Percentiles rank a stretch among this genome's conserved stretches.
Conservation (phyloP, 2,113 vertebrate species). For the Macrotus californicus region DNA sequence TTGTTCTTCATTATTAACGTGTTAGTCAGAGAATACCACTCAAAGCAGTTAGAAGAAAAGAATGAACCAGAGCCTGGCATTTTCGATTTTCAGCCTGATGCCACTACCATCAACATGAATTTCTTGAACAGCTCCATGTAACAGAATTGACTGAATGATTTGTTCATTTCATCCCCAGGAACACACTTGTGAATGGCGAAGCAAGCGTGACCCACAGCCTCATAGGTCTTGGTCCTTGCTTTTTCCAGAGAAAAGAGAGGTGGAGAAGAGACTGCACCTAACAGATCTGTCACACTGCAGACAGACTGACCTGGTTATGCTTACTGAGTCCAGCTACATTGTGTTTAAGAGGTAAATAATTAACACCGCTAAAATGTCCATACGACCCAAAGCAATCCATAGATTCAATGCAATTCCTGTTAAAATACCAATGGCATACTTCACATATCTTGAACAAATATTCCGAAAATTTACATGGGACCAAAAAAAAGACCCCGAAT, state of each 20-base stretch:
- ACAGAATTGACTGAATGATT: neutral
- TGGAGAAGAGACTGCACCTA: neutral
- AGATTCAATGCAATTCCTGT: no score
- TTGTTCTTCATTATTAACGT: neutral
- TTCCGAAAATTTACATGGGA: no score
- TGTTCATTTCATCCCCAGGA: neutral
- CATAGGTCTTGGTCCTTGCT: neutral
- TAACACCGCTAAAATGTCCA: no score
- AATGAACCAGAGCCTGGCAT: neutral
- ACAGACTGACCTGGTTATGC: neutral
- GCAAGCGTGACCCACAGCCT: neutral
- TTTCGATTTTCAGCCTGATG: neutral
- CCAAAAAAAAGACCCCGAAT: no score
- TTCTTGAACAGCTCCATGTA: neutral
- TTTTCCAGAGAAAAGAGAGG: neutral
- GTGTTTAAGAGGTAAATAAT: neutral
- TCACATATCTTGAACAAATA: no score
- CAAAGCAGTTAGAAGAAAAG: neutral
- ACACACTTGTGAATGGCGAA: neutral
- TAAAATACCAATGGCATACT: no score
- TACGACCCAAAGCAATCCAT: no score
- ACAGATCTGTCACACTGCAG: neutral
- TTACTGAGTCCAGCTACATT: neutral
- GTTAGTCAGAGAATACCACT: neutral
- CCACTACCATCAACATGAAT: neutral